Conservation (phyloP, 2,797 vertebrate species). For the Pteropus rufus region DNA sequence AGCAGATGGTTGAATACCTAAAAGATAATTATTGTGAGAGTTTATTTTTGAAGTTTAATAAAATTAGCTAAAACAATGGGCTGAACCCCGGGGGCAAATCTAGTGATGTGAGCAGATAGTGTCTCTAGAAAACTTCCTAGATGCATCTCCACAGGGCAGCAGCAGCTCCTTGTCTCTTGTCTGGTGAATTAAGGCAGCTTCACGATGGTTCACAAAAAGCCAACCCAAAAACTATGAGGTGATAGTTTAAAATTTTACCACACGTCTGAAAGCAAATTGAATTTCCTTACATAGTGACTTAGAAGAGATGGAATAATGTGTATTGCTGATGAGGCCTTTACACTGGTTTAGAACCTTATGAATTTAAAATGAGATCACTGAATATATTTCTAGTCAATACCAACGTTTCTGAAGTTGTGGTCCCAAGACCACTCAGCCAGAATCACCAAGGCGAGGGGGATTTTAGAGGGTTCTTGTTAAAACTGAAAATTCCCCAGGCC, state of each 20-base stretch:
- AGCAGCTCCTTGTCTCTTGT: not conserved
- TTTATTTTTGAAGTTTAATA: constrained; percentile 47
- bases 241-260: not conserved
- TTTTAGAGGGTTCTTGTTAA: not conserved
- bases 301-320: not conserved
- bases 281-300: not conserved
- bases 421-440: not conserved
- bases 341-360: not conserved
- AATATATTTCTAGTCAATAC: not conserved
- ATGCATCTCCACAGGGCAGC: not conserved
- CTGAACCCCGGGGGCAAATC: not conserved
- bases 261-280: not conserved
- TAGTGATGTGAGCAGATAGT: not conserved
- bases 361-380: not conserved
- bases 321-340: not conserved
- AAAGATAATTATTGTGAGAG: constrained; percentile 2
- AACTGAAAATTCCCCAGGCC: not conserved
- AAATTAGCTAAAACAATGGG: not conserved
- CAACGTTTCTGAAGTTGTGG: not conserved
- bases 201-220: not conserved
- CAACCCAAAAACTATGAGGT: not conserved
- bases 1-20: not conserved
- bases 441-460: not conserved
- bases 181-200: not conserved
- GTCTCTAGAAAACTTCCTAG: not conserved